Conservation (phyloP, 1,140 invertebrate species). For the Diabrotica undecimpunctata region DNA sequence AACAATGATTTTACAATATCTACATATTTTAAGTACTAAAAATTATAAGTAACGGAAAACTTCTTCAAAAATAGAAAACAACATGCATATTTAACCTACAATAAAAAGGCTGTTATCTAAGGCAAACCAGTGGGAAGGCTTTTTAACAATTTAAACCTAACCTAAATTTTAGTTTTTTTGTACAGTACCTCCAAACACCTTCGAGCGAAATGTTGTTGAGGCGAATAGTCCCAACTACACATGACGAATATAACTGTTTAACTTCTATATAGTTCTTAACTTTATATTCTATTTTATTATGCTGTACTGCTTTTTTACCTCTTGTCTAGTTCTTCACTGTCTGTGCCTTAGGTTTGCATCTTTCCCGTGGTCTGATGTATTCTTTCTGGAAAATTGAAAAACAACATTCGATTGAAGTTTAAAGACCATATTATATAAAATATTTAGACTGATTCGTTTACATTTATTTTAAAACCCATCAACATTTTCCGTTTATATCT, state of each 20-base stretch:
- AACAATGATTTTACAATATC: slow-evolving; percentile 25
- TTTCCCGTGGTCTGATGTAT: slow-evolving; percentile 46
- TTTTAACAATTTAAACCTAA: slow-evolving; percentile 23
- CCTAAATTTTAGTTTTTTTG: slow-evolving; percentile 6
- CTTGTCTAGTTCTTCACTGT: slow-evolving; percentile 36
- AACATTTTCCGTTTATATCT: too few species aligned
- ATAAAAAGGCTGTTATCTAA: slow-evolving; percentile 22
- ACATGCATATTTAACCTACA: slow-evolving; percentile 18
- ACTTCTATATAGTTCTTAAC: slow-evolving; percentile 10
- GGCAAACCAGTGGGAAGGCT: slow-evolving; percentile 22
- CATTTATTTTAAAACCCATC: too few species aligned
- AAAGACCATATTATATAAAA: too few species aligned
- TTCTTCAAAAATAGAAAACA: slow-evolving; percentile 15
- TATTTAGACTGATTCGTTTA: too few species aligned
- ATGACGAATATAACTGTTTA: slow-evolving; percentile 17
- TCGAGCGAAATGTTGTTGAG: slow-evolving; percentile 12
- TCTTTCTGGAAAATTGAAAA: slow-evolving; percentile 43
- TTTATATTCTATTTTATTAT: neutral
- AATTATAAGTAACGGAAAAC: slow-evolving; percentile 14
- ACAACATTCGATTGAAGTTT: neutral
- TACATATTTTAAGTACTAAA: slow-evolving; percentile 18
- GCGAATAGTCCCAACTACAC: slow-evolving; percentile 12
- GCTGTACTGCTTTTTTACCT: neutral
- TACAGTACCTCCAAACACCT: slow-evolving; percentile 16
- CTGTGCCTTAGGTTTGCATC: slow-evolving; percentile 45